Conservation (phyloP, 2,888 invertebrate genomes). For the Cataglyphis rosenhaueri region DNA sequence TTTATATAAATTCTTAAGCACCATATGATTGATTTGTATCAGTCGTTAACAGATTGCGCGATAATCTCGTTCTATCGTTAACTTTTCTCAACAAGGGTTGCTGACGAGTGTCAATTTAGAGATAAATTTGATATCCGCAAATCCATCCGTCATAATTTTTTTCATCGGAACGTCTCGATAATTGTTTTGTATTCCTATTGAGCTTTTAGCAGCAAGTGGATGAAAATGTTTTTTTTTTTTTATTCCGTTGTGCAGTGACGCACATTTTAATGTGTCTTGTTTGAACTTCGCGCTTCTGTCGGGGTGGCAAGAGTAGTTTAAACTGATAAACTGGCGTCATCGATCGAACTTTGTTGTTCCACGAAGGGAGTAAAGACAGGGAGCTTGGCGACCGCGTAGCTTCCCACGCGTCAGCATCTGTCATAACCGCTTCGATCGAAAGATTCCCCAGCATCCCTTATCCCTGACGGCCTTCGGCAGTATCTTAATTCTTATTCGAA, state of each 20-base stretch:
- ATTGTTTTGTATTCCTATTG: slow-evolving; percentile 21
- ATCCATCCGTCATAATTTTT: background rate
- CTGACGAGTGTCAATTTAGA: background rate
- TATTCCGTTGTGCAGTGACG: slow-evolving; percentile 10
- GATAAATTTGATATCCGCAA: background rate
- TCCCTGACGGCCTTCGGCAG: background rate
- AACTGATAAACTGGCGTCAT: slow-evolving; percentile 42
- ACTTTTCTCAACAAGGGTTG: background rate
- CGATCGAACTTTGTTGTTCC: slow-evolving; percentile 37
- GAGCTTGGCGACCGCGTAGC: slow-evolving; percentile 6
- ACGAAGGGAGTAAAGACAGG: background rate
- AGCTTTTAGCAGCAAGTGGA: background rate
- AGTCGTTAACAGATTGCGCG: background rate
- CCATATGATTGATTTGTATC: background rate
- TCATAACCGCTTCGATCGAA: slow-evolving; percentile 29
- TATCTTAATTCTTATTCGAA: background rate
- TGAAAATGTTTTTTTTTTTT: slow-evolving; percentile 24
- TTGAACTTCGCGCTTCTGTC: slow-evolving; percentile 30
- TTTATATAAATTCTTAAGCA: background rate
- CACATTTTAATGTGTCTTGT: background rate
- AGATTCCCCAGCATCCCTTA: background rate
- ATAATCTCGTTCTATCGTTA: background rate
- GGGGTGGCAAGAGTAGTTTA: background rate
- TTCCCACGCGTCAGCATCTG: slow-evolving; percentile 23
- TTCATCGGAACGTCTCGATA: background rate